Percentiles rank a stretch among this genome's conserved stretches.
phyloP scores from a whole-genome alignment of 1,140 invertebrate genomes.

The Odontomachus brunneus region DNA sequence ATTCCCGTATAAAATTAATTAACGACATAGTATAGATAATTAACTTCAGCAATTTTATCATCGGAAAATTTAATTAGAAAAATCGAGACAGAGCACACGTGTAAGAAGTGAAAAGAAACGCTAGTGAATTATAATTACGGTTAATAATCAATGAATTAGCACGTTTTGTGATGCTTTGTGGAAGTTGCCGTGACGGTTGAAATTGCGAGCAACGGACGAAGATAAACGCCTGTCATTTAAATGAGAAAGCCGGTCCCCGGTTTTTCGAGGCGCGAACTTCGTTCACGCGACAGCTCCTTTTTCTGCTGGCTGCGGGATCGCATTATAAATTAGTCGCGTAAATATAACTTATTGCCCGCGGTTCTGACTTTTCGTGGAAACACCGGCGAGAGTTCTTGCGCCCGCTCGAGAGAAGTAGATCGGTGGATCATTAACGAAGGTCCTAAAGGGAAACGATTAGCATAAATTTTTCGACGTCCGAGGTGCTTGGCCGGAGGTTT shows the following conservation, averaged over 20 bases:
- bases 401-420: background rate
- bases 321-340: background rate
- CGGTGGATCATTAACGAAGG: background rate
- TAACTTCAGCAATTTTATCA: no score
- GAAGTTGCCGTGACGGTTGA: no score
- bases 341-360: slow-evolving; percentile 8
- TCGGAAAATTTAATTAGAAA: no score
- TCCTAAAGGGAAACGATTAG: slow-evolving; percentile 42
- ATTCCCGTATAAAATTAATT: no score
- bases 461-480: slow-evolving; percentile 47
- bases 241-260: background rate
- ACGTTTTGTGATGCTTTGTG: no score
- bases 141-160: no score
- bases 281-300: background rate
- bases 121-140: no score
- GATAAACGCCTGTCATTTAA: background rate
- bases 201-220: no score
- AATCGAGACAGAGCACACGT: no score
- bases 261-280: background rate
- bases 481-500: slow-evolving; percentile 11
- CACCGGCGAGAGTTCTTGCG: background rate
- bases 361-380: slow-evolving; percentile 16
- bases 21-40: no score
- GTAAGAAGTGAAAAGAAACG: no score
- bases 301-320: background rate